These are phyloP conservation scores for Arvicanthis niloticus DNA, from an alignment of 2,113 vertebrate genomes.

Conservation along the genomic window DNA sequence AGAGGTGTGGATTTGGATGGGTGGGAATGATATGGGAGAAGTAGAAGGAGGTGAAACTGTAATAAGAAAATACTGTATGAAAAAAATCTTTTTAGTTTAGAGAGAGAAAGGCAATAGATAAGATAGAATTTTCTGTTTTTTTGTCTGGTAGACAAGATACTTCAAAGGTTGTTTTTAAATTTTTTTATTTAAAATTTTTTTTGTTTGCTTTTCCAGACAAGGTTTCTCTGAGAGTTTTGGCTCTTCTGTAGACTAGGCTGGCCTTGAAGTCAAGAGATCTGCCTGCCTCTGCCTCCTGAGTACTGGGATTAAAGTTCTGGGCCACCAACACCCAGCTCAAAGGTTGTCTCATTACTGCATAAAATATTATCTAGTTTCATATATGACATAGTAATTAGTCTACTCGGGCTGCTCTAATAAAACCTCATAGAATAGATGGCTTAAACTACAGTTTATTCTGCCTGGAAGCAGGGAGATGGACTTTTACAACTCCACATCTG, in stretches of 20 bases:
- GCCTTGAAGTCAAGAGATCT: background rate
- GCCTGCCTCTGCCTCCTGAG: background rate
- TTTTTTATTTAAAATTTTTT: background rate
- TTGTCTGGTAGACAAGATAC: background rate
- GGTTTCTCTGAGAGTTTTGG: background rate
- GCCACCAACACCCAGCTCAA: background rate
- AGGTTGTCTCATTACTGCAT: background rate
- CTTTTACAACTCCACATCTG: background rate
- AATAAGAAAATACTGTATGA: background rate
- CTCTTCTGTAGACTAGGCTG: background rate
- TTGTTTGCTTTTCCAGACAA: background rate
- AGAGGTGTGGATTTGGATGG: background rate
- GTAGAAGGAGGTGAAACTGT: background rate
- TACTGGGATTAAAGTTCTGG: background rate
- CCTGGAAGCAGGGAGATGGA: background rate
- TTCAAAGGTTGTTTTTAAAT: background rate
- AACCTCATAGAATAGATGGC: background rate
- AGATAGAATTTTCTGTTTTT: background rate
- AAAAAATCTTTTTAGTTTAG: background rate
- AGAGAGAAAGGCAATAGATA: background rate
- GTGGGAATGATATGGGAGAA: background rate
- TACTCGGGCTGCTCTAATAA: background rate
- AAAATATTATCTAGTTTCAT: background rate
- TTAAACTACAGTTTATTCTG: background rate
- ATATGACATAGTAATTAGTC: background rate